Evolutionary conservation across 2,888 invertebrate species (phyloP), one percentile per base, ranked within the genome.

Genomic region (Stegana nigrithorax): DNA sequence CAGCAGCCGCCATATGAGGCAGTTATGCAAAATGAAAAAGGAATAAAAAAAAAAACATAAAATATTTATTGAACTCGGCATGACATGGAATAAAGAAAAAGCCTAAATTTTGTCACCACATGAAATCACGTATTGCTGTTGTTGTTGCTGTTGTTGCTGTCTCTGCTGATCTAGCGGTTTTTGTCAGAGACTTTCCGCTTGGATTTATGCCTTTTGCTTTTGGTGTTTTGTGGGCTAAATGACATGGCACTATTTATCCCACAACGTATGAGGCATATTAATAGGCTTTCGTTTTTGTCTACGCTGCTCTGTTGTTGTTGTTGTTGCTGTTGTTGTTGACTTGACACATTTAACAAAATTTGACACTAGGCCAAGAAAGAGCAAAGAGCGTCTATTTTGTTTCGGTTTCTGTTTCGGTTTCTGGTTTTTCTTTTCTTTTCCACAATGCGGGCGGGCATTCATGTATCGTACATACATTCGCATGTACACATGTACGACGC

Each of bases 361-460:
- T 55, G 53, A 55, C 53, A 55, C 53, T 55, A 55, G 53, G 53
- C 53, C 53, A 55, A 55, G 53, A 55, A 36, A 55, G 53, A 21
- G 53, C 36, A 23, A n/a, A 39, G 5, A 55, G 53, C 53, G 19
- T n/a, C 29, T 36, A n/a, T n/a, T 39, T 8, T 32, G 32, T 32
- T 12, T 32, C 32, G 3, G 14, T 39, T n/a, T n/a, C n/a, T n/a
- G n/a, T 29, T 29, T 29, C 10, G 6, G 6, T 29, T 29, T 29
- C 17, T 39, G n/a, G 4, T 36, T 36, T 36, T 36, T 14, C 1
- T n/a, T 39, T 14, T 39, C 14, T 36, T 29, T 36, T 39, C n/a
- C 14, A 39, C 2, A 2, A 39, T 27, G 51, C 7, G 19, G 32
- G 32, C 8, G 29, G 21, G 10, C 19, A 53, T 12, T 12, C 7